Conservation (phyloP, 1,140 invertebrate species). For the Drosophila sulfurigaster region DNA sequence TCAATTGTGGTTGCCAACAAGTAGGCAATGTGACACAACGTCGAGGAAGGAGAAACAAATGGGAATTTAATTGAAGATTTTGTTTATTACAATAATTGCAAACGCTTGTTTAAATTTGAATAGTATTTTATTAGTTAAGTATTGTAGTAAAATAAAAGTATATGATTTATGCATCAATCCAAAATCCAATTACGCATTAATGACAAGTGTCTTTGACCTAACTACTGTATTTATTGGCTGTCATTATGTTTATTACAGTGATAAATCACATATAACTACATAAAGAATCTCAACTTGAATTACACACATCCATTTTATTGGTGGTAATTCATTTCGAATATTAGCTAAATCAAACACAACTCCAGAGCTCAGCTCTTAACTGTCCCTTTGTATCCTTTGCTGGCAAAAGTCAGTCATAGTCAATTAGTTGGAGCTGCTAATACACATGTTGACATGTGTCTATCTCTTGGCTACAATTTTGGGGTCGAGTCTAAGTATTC, state of each 20-base stretch:
- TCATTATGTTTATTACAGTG: not conserved
- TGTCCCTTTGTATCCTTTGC: not conserved
- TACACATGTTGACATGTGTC: slow-evolving; percentile 65
- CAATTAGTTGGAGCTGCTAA: slow-evolving; percentile 62
- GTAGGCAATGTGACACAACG: no score
- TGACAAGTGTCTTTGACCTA: not conserved
- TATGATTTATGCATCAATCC: no score
- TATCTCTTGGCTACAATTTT: slow-evolving; percentile 35
- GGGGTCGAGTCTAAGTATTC: slow-evolving; percentile 27
- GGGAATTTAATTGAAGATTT: no score
- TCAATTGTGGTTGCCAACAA: slow-evolving; percentile 3
- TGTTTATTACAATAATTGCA: no score
- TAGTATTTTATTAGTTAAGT: no score
- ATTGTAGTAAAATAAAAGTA: no score
- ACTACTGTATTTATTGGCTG: not conserved
- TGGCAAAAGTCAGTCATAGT: slow-evolving; percentile 16
- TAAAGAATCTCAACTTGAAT: not conserved
- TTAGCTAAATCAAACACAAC: not conserved
- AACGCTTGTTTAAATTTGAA: no score
- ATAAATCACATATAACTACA: not conserved
- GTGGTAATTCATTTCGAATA: not conserved
- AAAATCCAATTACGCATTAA: no score
- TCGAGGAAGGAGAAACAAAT: no score
- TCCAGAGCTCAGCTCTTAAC: not conserved
- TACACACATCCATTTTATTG: not conserved